Percentiles rank a stretch among this genome's conserved stretches.
phyloP scores from a whole-genome alignment of 92 coral and sea anemone genomes.

The Epizoanthus illoricatus region DNA sequence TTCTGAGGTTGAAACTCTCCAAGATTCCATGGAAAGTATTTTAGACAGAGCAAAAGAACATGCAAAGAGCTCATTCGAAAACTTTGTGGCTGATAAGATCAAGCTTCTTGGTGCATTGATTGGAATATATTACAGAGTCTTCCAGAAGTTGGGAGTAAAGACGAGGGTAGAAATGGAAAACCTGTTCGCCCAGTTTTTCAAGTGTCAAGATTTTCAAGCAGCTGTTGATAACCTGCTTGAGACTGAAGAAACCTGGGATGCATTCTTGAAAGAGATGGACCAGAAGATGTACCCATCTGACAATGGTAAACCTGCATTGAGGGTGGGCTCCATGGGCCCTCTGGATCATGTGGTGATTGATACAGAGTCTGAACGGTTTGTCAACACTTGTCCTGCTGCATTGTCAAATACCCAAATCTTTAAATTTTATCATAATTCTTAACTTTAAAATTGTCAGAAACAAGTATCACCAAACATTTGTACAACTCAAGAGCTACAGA shows the following conservation, averaged over 20 bases:
- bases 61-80: constrained; percentile 55
- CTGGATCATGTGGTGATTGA: constrained; percentile 64
- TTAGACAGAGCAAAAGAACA: constrained; percentile 63
- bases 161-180: constrained; percentile 68
- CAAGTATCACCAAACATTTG: too few species aligned
- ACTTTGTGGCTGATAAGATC: constrained; percentile 73
- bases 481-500: too few species aligned
- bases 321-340: constrained; percentile 65
- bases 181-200: constrained; percentile 51
- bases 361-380: constrained; percentile 67
- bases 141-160: constrained; percentile 58
- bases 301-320: constrained; percentile 17
- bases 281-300: constrained; percentile 38
- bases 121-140: constrained; percentile 65
- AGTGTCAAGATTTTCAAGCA: constrained; percentile 51
- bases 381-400: too few species aligned
- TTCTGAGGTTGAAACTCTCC: constrained; percentile 44
- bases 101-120: constrained; percentile 60
- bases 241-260: constrained; percentile 75
- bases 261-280: constrained; percentile 74
- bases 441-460: too few species aligned
- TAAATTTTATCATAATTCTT: too few species aligned
- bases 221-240: constrained; percentile 69
- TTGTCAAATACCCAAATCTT: too few species aligned
- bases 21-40: constrained; percentile 33